Evolutionary conservation across 2,888 invertebrate species (phyloP).

Genomic region (Diarsia rubi): DNA sequence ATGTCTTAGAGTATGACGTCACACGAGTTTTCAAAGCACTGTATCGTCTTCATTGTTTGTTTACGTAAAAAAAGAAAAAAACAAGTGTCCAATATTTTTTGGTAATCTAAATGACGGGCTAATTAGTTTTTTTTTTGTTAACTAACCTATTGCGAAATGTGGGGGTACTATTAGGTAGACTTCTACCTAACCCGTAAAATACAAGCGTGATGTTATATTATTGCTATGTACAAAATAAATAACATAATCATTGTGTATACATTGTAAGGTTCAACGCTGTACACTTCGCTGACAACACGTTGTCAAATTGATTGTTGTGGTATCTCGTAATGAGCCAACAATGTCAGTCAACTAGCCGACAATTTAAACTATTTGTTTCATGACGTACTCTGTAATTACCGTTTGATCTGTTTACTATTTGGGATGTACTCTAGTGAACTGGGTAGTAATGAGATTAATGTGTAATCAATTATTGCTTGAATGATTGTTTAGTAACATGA

Average conservation of each 20-base stretch:
- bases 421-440: neutral
- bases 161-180: too few relatives aligned
- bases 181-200: too few relatives aligned
- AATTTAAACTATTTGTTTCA: constrained; percentile 49
- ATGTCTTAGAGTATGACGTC: too few relatives aligned
- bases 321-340: constrained; percentile 47
- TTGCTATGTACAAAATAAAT: neutral
- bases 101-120: too few relatives aligned
- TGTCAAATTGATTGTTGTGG: constrained; percentile 54
- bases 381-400: constrained; percentile 9
- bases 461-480: neutral
- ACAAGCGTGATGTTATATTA: too few relatives aligned
- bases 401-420: constrained; percentile 32
- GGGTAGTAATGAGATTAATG: neutral
- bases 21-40: too few relatives aligned
- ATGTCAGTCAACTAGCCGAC: constrained; percentile 30
- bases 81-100: too few relatives aligned
- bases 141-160: too few relatives aligned
- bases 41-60: too few relatives aligned
- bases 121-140: too few relatives aligned
- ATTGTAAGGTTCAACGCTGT: constrained; percentile 8
- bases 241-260: constrained; percentile 16
- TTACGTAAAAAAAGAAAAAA: too few relatives aligned
- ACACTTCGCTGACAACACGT: constrained; percentile 25
- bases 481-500: neutral